phyloP scores from a whole-genome alignment of 2,797 vertebrate genomes.

The Dipus sagitta region DNA sequence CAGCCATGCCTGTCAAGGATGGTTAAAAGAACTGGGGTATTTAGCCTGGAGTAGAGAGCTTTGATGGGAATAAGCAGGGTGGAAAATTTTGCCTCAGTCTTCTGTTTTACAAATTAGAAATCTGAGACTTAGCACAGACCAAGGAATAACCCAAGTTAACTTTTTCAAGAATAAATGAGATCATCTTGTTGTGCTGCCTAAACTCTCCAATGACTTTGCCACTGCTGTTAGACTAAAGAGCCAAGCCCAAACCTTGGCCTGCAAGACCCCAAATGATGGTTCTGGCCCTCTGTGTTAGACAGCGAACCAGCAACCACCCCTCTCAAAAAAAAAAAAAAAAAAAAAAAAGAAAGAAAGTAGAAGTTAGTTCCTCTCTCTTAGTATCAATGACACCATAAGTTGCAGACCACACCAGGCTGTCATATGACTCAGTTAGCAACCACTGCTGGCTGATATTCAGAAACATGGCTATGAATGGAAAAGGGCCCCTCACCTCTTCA shows the following conservation, averaged over 20 bases:
- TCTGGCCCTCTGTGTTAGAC: neutral
- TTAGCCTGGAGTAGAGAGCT: constrained; percentile 62
- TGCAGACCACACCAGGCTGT: constrained; percentile 93
- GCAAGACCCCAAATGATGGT: neutral
- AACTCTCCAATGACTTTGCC: constrained; percentile 39
- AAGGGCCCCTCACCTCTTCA: constrained; percentile 94
- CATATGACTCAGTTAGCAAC: constrained; percentile 95
- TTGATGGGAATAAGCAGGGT: constrained; percentile 46
- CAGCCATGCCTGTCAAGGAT: constrained; percentile 3
- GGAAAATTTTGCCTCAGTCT: constrained; percentile 79
- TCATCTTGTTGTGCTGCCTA: constrained; percentile 63
- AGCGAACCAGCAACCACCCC: neutral
- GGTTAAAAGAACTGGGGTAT: constrained; percentile 54
- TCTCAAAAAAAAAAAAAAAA: neutral
- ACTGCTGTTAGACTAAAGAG: constrained; percentile 14
- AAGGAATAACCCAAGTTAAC: constrained; percentile 53
- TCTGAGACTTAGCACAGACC: constrained; percentile 62
- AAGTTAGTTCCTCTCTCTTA: neutral
- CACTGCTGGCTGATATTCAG: constrained; percentile 95
- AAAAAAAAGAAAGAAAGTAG: neutral
- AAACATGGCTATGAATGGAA: constrained; percentile 94
- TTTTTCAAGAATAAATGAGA: constrained; percentile 69
- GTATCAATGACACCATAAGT: constrained; percentile 94
- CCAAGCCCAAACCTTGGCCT: neutral
- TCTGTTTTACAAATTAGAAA: constrained; percentile 80